Percentiles rank a stretch among this genome's conserved stretches.
Evolutionary conservation across 2,797 vertebrate species (phyloP).

Genomic region (Tangara arthus): DNA sequence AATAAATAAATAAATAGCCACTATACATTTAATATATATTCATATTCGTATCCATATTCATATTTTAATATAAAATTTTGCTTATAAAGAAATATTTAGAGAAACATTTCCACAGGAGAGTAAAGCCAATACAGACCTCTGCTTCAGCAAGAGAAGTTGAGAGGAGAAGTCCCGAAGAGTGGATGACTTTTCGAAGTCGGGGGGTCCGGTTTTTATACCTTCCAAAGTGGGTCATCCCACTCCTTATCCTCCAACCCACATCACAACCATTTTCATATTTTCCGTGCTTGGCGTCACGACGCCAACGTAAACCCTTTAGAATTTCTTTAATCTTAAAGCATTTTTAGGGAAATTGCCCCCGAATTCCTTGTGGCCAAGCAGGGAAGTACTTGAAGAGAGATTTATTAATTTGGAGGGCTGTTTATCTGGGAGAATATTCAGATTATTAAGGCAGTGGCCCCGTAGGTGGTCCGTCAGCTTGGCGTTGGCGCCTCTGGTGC

Average conservation of each 20-base stretch:
- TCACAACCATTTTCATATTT: not conserved
- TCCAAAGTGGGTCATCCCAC: rapidly evolving
- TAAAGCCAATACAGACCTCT: not conserved
- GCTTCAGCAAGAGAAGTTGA: rapidly evolving
- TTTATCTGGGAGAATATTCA: not conserved
- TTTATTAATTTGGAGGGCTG: not conserved
- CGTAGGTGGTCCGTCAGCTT: rapidly evolving
- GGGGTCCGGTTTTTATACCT: not conserved
- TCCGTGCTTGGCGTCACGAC: not conserved
- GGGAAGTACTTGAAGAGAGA: too few species aligned
- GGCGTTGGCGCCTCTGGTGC: not conserved
- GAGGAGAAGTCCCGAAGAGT: not conserved
- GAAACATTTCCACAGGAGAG: rapidly evolving
- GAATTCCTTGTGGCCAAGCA: not conserved
- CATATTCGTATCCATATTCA: not conserved
- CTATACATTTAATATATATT: not conserved
- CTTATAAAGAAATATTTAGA: rapidly evolving
- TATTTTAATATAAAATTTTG: not conserved
- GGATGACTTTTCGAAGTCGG: rapidly evolving
- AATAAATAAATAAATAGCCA: not conserved
- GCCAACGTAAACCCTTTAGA: not conserved
- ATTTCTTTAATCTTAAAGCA: conserved; percentile 3
- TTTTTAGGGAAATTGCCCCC: not conserved
- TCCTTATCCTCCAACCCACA: not conserved
- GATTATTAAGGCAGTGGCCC: not conserved